A percentile compares a stretch with the other conserved stretches of the same genome.
Conservation (phyloP, 2,888 invertebrate genomes). For the Andrena minutula region DNA sequence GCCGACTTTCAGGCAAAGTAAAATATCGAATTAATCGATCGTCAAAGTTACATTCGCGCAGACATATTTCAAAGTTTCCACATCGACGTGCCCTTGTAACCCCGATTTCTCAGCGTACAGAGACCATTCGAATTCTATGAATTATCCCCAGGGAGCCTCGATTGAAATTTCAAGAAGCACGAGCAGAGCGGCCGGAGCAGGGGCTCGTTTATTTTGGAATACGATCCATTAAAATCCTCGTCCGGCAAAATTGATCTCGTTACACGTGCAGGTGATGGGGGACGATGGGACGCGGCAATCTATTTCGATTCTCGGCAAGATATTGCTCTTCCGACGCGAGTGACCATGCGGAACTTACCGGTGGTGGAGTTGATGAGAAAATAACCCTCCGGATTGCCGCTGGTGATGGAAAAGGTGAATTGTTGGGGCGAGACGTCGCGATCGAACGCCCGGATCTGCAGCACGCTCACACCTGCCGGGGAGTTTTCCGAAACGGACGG, state of each 20-base stretch:
- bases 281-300: conserved; percentile 26
- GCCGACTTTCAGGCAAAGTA: too few relatives aligned
- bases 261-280: conserved; percentile 27
- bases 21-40: too few relatives aligned
- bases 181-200: not conserved
- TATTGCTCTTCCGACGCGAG: conserved; percentile 36
- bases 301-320: conserved; percentile 55
- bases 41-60: too few relatives aligned
- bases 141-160: not conserved
- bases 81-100: not conserved
- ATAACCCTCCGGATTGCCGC: conserved; percentile 96
- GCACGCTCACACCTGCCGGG: conserved; percentile 89
- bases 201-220: conserved; percentile 13
- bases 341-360: conserved; percentile 87
- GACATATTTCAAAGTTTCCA: not conserved
- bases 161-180: conserved; percentile 34
- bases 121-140: not conserved
- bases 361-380: conserved; percentile 94
- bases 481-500: conserved; percentile 93
- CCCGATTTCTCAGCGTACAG: not conserved
- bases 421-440: conserved; percentile 89
- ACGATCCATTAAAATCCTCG: conserved; percentile 58
- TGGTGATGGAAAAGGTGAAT: conserved; percentile 93
- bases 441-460: conserved; percentile 92
- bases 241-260: conserved; percentile 58